phyloP scores from a whole-genome alignment of 2,797 vertebrate species.

The Galago senegalensis region DNA sequence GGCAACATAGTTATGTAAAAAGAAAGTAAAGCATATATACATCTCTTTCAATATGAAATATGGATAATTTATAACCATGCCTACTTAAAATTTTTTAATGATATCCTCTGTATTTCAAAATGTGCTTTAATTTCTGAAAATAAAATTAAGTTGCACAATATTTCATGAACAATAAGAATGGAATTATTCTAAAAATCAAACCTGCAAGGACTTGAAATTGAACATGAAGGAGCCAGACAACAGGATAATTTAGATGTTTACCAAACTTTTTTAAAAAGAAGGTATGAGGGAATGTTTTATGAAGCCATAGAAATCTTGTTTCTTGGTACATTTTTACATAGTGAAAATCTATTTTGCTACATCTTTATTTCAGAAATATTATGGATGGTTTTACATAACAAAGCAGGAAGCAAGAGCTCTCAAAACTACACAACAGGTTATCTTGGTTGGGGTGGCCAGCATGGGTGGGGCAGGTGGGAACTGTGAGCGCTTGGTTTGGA shows the following conservation, averaged over 20 bases:
- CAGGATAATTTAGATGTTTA: constrained; percentile 60
- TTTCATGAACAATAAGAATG: constrained; percentile 55
- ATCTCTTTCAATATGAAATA: constrained; percentile 54
- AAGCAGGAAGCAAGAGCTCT: background rate
- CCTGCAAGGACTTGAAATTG: constrained; percentile 30
- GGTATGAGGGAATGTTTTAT: background rate
- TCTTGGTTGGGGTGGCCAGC: constrained; percentile 33
- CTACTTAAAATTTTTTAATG: constrained; percentile 34
- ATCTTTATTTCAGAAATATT: constrained; percentile 57
- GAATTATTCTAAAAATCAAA: constrained; percentile 46
- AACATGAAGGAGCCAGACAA: constrained; percentile 19
- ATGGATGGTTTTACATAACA: constrained; percentile 7
- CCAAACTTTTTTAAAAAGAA: background rate
- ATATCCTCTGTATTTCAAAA: constrained; percentile 36
- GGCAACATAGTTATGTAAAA: constrained; percentile 67
- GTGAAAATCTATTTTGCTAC: constrained; percentile 41
- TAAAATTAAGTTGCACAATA: background rate
- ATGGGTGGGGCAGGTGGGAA: constrained; percentile 35
- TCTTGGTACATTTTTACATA: constrained; percentile 66
- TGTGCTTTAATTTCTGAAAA: constrained; percentile 71
- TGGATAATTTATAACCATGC: constrained; percentile 27
- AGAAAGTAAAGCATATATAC: constrained; percentile 45
- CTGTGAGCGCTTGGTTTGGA: constrained; percentile 27
- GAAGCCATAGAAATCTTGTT: constrained; percentile 48
- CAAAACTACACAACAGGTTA: background rate